Evolutionary conservation across 1,140 invertebrate species (phyloP).

Genomic region (Doryteuthis pealeii): DNA sequence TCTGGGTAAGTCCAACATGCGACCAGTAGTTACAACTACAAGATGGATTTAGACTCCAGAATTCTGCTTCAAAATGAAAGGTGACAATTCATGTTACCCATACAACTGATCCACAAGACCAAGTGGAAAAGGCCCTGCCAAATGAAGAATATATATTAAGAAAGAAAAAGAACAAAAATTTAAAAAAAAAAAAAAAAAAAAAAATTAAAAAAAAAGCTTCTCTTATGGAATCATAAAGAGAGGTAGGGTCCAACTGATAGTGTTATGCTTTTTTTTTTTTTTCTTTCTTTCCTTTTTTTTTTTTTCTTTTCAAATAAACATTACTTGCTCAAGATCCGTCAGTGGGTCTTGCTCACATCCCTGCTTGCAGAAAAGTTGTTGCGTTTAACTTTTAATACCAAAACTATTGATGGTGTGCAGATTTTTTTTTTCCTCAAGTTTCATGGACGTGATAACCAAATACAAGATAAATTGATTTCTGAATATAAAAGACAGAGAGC

Average conservation of each 20-base stretch:
- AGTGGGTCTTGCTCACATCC: neutral
- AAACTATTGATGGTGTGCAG: neutral
- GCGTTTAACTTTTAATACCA: neutral
- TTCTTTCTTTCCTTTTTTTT: neutral
- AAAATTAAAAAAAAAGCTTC: neutral
- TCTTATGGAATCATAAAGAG: neutral
- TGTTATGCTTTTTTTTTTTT: conserved; percentile 4
- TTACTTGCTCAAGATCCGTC: neutral
- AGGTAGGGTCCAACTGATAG: neutral
- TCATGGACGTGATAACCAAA: conserved; percentile 3
- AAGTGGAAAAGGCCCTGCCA: neutral
- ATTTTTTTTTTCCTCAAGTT: conserved; percentile 9
- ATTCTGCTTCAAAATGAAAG: conserved; percentile 6
- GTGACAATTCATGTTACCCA: conserved; percentile 6
- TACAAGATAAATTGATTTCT: neutral
- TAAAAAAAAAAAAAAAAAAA: too few relatives aligned
- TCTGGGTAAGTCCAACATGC: conserved; percentile 9
- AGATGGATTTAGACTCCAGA: conserved; percentile 1
- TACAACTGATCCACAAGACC: neutral
- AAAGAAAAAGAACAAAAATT: too few relatives aligned
- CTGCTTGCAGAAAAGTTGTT: conserved; percentile 9
- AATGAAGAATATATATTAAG: neutral
- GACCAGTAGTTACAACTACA: conserved; percentile 9
- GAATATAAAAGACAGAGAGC: neutral
- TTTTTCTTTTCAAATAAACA: conserved; percentile 6